These are phyloP conservation scores for Drosophila triauraria DNA, from an alignment of 1,140 invertebrate species.

Conservation along the genomic window DNA sequence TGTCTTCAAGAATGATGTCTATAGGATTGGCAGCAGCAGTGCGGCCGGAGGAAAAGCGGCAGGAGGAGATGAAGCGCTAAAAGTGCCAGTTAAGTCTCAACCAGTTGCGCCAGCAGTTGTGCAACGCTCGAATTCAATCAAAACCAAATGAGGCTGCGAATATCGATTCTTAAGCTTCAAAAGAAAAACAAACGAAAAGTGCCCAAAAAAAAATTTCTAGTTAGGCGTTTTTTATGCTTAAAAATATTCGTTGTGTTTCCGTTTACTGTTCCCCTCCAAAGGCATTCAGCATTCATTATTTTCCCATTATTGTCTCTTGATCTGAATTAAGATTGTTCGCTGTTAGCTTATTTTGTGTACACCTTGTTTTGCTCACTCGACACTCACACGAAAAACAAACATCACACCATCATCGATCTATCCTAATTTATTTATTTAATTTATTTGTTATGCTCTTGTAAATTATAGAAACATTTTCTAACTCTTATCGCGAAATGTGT, in stretches of 20 bases:
- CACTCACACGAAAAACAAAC: constrained; percentile 4
- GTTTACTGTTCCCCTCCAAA: constrained; percentile 27
- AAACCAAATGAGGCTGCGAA: constrained; percentile 59
- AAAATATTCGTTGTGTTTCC: constrained; percentile 32
- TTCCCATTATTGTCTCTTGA: constrained; percentile 20
- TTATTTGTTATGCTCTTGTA: constrained; percentile 72
- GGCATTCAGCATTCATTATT: constrained; percentile 5
- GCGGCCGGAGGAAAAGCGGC: not conserved
- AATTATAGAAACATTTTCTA: constrained; percentile 49
- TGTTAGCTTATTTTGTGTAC: constrained; percentile 46
- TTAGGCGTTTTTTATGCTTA: constrained; percentile 30
- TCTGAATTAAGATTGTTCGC: constrained; percentile 26
- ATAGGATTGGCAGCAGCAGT: constrained; percentile 58
- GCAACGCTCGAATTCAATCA: constrained; percentile 71
- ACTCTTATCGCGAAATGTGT: constrained; percentile 54
- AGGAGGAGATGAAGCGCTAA: constrained; percentile 19
- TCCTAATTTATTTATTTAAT: constrained; percentile 70
- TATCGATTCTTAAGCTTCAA: constrained; percentile 18
- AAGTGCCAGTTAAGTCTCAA: constrained; percentile 47
- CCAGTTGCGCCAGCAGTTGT: constrained; percentile 37
- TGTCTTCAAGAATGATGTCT: constrained; percentile 90
- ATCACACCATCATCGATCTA: constrained; percentile 21
- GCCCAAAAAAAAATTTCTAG: constrained; percentile 54
- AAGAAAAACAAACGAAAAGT: constrained; percentile 51
- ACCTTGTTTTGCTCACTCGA: constrained; percentile 24